These are phyloP conservation scores for Progne subis DNA, from an alignment of 2,113 vertebrate genomes.

Conservation along the genomic window DNA sequence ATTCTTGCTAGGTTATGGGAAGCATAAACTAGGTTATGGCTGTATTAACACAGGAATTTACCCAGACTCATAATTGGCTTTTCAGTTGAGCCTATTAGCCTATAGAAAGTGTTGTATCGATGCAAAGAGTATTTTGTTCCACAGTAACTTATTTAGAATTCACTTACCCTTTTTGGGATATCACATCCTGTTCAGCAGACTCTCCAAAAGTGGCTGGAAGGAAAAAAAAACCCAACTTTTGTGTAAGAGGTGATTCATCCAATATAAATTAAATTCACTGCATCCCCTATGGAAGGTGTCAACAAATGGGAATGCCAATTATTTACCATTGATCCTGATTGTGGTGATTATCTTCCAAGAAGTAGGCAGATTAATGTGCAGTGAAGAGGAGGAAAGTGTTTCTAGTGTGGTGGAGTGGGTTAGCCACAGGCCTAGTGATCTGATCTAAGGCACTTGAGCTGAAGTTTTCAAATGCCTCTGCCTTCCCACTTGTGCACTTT, in stretches of 20 bases:
- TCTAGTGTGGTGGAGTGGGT: slow-evolving; percentile 1
- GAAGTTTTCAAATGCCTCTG: slow-evolving; percentile 61
- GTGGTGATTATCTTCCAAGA: slow-evolving; percentile 6
- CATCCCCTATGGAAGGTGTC: neutral
- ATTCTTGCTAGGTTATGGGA: neutral
- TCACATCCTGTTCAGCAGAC: neutral
- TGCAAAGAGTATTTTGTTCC: neutral
- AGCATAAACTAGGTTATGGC: neutral
- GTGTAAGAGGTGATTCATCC: neutral
- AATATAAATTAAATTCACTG: neutral
- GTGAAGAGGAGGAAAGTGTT: neutral
- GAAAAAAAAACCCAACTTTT: neutral
- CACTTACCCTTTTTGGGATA: neutral
- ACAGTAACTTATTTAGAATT: neutral
- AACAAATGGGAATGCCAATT: neutral
- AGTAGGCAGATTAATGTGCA: neutral
- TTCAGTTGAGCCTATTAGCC: neutral
- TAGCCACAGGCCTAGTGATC: neutral
- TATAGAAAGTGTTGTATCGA: neutral
- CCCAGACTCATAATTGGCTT: neutral
- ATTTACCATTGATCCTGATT: neutral
- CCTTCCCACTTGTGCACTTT: slow-evolving; percentile 25
- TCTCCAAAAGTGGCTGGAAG: neutral
- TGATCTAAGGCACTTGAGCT: neutral
- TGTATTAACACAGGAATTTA: neutral